Percentiles rank a stretch among this genome's conserved stretches.
Evolutionary conservation across 2,888 invertebrate genomes (phyloP).

Genomic region (Neocrepidodera transversa): DNA sequence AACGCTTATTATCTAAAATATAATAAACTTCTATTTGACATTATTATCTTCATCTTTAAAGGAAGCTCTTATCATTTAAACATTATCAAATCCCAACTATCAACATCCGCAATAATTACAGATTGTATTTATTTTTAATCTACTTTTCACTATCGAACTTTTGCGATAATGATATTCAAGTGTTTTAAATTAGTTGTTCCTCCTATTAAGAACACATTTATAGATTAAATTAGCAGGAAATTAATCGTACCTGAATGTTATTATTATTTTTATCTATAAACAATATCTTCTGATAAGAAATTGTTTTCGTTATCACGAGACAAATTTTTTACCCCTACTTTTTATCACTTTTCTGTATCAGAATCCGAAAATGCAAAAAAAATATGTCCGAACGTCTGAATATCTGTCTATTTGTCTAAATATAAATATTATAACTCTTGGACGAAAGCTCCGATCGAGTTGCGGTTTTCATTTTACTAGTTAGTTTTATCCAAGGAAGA

Average conservation of each 20-base stretch:
- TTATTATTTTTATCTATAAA: constrained; percentile 2
- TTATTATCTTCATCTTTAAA: constrained; percentile 51
- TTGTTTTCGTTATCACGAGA: too few relatives aligned
- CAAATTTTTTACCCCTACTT: too few relatives aligned
- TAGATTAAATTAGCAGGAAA: constrained; percentile 16
- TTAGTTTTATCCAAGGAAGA: too few relatives aligned
- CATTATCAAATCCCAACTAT: constrained; percentile 53
- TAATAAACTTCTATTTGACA: constrained; percentile 3
- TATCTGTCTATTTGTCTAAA: too few relatives aligned
- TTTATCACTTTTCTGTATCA: too few relatives aligned
- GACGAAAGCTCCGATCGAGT: too few relatives aligned
- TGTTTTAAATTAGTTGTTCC: constrained; percentile 22
- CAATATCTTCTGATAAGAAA: background rate
- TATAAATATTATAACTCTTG: too few relatives aligned
- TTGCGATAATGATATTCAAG: constrained; percentile 24
- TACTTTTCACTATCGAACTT: constrained; percentile 15
- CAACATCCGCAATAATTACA: constrained; percentile 51
- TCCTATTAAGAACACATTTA: constrained; percentile 15
- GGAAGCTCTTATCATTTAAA: constrained; percentile 54
- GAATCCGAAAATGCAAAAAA: too few relatives aligned
- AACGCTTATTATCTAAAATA: too few relatives aligned
- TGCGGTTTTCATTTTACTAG: too few relatives aligned
- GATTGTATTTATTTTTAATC: too few relatives aligned
- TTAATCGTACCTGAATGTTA: constrained; percentile 11
- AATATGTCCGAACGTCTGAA: too few relatives aligned